A percentile compares a stretch with the other conserved stretches of the same genome.
These are phyloP conservation scores for Bombus pascuorum DNA, from an alignment of 1,140 invertebrate species.

Conservation along the genomic window DNA sequence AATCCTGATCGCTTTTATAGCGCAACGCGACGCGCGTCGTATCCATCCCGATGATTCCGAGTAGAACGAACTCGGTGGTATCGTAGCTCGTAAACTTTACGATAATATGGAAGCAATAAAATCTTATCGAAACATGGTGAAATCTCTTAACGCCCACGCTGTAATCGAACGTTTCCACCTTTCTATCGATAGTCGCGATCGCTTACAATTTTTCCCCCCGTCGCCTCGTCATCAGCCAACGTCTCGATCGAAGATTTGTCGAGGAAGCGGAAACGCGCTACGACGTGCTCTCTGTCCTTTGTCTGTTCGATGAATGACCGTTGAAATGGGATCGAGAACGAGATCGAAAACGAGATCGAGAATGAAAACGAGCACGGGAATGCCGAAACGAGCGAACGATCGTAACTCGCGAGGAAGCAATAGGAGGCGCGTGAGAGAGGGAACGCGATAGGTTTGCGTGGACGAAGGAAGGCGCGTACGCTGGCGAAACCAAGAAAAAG, in stretches of 20 bases:
- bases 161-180: conserved; percentile 39
- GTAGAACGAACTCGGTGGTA: conserved; percentile 21
- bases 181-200: conserved; percentile 21
- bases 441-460: no score
- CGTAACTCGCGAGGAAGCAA: not conserved
- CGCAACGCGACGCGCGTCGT: conserved; percentile 37
- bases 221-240: not conserved
- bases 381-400: not conserved
- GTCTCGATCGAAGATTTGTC: not conserved
- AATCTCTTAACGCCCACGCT: conserved; percentile 39
- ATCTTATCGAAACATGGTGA: conserved; percentile 50
- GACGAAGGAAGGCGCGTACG: not conserved
- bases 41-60: conserved; percentile 52
- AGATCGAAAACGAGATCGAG: not conserved
- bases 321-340: not conserved
- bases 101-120: conserved; percentile 59
- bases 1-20: conserved; percentile 63
- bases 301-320: not conserved
- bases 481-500: conserved; percentile 49
- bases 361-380: no score
- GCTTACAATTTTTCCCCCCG: no score
- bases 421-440: not conserved
- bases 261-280: not conserved
- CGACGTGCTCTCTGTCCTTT: no score
- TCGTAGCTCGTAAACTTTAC: conserved; percentile 47